These are phyloP conservation scores for Tapera naevia DNA, from an alignment of 2,797 vertebrate genomes.

Conservation along the genomic window DNA sequence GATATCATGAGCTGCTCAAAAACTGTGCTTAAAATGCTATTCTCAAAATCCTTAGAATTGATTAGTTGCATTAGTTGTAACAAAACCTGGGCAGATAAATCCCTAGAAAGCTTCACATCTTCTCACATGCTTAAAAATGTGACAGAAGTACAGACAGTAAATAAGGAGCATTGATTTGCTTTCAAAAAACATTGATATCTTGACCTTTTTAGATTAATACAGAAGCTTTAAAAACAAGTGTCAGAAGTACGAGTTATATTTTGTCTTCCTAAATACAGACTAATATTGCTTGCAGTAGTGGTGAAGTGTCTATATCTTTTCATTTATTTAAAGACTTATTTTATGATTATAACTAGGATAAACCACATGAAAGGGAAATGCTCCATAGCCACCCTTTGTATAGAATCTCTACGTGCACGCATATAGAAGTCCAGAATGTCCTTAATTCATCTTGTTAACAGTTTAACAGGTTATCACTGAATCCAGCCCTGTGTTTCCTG, in stretches of 20 bases:
- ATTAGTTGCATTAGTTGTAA: neutral
- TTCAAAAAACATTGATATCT: neutral
- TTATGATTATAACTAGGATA: neutral
- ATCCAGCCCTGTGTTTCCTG: neutral
- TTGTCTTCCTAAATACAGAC: neutral
- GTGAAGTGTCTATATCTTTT: neutral
- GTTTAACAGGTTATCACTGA: neutral
- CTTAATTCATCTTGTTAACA: neutral
- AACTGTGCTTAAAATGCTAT: neutral
- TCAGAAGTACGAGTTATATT: neutral
- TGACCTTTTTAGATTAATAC: neutral
- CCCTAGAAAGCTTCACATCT: neutral
- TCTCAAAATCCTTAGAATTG: neutral
- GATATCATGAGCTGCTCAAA: neutral
- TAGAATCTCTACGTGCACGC: neutral
- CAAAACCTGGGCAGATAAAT: neutral
- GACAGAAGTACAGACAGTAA: neutral
- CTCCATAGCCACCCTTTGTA: neutral
- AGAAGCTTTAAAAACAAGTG: neutral
- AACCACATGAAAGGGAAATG: neutral
- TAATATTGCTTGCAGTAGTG: neutral
- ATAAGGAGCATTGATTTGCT: neutral
- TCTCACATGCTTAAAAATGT: neutral
- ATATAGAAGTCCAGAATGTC: neutral
- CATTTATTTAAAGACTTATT: neutral